Base-by-base conservation (phyloP, 2,888 invertebrate species). In the Himalopsyche anomala region DNA sequence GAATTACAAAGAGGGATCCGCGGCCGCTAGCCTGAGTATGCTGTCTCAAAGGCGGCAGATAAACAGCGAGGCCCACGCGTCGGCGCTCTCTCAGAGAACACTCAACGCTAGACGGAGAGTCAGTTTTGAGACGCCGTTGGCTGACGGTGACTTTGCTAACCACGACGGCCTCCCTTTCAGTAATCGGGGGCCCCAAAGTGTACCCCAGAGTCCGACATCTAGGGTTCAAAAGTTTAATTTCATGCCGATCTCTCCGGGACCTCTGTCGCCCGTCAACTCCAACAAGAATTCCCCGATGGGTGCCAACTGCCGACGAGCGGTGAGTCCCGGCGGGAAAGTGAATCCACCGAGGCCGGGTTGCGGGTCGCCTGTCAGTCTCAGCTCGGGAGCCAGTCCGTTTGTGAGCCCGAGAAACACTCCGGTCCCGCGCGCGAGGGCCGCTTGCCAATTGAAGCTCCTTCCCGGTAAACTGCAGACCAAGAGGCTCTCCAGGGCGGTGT, bases 221-320 rank as follows among this genome's bases (percentile, higher is more conserved):
- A 36, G 74, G 15, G 74, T 74, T 15, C 95, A 96, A 90, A 96
- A 96, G 90, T 97, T 96, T 90, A 97, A 96, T 91, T 98, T 98
- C 90, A 96, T 96, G 51, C 97, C 97, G 0, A 98, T 98, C 90
- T 97, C 97, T 55, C 96, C 96, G 11, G 95, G 95, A n/a, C 95
- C 95, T 79, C 95, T 94, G 89, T 95, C 95, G 1, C 95, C 95
- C 2, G 90, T 91, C 90, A 93, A 94, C 89, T 92, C 92, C 89
- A 90, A 92, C 89, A 92, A 92, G 12, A 92, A 93, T 89, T 92
- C 92, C 12, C 93, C 93, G 0, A 87, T 92, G 38, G 93, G 92
- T 89, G 93, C 92, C 12, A 74, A 38, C 15, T 74, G 74, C 5
- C 12, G 51, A 15, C 51, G 15, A 15, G 15, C 51, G 15, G 51